Percentiles rank a stretch among this genome's conserved stretches.
These are phyloP conservation scores for Benitochromis conjunctus DNA, from an alignment of 2,113 vertebrate genomes.

Conservation along the genomic window DNA sequence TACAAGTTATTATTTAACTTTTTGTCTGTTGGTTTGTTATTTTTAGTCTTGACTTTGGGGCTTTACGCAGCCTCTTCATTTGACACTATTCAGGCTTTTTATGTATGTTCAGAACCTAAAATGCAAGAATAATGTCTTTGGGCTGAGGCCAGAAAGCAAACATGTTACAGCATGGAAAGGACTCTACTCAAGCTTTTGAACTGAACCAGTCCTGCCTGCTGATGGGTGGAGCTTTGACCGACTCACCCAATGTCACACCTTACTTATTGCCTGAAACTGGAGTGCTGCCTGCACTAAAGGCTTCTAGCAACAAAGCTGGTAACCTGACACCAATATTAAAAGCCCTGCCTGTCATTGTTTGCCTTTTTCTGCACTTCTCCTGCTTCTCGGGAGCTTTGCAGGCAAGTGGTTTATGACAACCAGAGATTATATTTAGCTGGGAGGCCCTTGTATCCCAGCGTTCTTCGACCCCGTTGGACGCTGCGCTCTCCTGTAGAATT, in stretches of 20 bases:
- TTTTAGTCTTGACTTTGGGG: no score
- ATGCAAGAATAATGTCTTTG: background rate
- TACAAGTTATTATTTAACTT: no score
- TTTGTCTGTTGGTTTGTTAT: background rate
- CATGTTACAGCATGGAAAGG: conserved; percentile 27
- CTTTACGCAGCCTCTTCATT: background rate
- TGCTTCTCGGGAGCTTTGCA: background rate
- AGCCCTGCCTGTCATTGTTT: conserved; percentile 17
- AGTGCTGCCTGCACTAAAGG: background rate
- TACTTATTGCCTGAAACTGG: background rate
- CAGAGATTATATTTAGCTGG: conserved; percentile 10
- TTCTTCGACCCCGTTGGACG: conserved; percentile 19
- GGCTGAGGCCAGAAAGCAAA: background rate
- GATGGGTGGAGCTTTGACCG: conserved; percentile 15
- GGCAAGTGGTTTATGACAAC: background rate
- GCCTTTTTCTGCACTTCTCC: background rate
- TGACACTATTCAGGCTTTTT: background rate
- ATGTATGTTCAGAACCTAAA: background rate
- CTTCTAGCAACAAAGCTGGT: background rate
- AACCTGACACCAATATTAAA: conserved; percentile 7
- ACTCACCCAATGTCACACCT: background rate
- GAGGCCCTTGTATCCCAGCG: background rate
- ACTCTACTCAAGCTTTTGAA: background rate
- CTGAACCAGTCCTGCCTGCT: background rate
- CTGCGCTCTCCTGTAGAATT: conserved; percentile 17